These are phyloP conservation scores for Mythimna vitellina DNA, from an alignment of 2,888 invertebrate genomes.

Conservation along the genomic window DNA sequence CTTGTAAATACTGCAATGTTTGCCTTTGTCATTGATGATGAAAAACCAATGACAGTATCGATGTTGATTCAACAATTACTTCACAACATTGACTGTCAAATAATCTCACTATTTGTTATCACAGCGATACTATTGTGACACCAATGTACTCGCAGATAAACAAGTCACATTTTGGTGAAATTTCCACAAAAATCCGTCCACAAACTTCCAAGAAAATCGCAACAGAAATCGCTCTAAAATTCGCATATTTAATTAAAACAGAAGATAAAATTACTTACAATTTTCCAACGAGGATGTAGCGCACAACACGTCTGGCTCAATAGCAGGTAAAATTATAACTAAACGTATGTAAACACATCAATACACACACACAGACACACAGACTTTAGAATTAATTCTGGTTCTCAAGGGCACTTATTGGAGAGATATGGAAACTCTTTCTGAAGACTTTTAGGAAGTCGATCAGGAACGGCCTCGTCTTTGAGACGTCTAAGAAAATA, in stretches of 20 bases:
- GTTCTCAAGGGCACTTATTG: conserved; percentile 54
- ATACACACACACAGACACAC: conserved; percentile 57
- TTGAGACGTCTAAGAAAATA: conserved; percentile 27
- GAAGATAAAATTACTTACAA: conserved; percentile 57
- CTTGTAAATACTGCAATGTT: not conserved
- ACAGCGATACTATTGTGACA: conserved; percentile 10
- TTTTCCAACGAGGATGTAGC: conserved; percentile 50
- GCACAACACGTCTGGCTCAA: conserved; percentile 64
- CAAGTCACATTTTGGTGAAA: not conserved
- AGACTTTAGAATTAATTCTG: conserved; percentile 63
- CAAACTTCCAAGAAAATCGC: not conserved
- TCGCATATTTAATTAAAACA: conserved; percentile 28
- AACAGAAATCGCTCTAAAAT: conserved; percentile 25
- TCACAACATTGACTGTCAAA: conserved; percentile 1
- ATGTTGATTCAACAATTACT: not conserved
- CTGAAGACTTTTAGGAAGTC: conserved; percentile 37
- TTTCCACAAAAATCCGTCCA: not conserved
- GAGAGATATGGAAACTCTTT: conserved; percentile 44
- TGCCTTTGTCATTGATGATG: conserved; percentile 1
- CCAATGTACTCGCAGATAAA: conserved; percentile 17
- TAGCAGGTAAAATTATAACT: conserved; percentile 69
- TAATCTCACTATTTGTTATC: conserved; percentile 4
- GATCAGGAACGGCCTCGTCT: conserved; percentile 39
- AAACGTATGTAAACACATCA: conserved; percentile 67
- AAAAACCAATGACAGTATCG: conserved; percentile 16